Conservation (phyloP, 2,113 vertebrate genomes). For the Cyanistes caeruleus region DNA sequence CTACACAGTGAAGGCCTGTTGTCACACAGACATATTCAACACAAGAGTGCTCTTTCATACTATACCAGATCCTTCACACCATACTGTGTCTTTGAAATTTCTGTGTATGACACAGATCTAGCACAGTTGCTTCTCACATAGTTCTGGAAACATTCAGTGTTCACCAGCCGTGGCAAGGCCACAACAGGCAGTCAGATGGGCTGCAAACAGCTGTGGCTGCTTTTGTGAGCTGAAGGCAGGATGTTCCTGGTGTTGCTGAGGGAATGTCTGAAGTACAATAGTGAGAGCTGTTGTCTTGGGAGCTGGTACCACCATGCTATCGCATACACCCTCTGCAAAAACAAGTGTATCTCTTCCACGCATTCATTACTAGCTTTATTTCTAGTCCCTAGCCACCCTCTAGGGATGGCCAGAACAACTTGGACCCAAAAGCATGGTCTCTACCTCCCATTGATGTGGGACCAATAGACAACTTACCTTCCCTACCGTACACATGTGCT, state of each 20-base stretch:
- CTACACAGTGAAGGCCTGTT: neutral
- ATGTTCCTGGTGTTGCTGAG: neutral
- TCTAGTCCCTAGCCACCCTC: neutral
- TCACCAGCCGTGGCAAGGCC: neutral
- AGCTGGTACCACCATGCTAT: neutral
- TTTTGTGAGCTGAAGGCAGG: neutral
- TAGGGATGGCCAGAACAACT: neutral
- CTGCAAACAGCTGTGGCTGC: neutral
- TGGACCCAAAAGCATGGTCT: neutral
- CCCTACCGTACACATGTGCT: neutral
- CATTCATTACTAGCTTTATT: neutral
- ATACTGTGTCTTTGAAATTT: neutral
- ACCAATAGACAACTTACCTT: neutral
- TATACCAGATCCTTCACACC: neutral
- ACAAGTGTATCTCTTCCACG: accelerated
- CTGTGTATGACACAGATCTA: neutral
- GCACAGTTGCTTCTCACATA: neutral
- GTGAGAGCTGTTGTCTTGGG: neutral
- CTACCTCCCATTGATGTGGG: accelerated
- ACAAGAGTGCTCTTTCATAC: neutral
- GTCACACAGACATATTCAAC: neutral
- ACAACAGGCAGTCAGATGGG: neutral
- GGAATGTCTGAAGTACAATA: neutral
- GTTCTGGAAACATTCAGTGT: neutral
- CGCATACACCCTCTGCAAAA: neutral